These are phyloP conservation scores for Sminthurides aquaticus DNA, from an alignment of 2,888 invertebrate genomes.

Conservation along the genomic window DNA sequence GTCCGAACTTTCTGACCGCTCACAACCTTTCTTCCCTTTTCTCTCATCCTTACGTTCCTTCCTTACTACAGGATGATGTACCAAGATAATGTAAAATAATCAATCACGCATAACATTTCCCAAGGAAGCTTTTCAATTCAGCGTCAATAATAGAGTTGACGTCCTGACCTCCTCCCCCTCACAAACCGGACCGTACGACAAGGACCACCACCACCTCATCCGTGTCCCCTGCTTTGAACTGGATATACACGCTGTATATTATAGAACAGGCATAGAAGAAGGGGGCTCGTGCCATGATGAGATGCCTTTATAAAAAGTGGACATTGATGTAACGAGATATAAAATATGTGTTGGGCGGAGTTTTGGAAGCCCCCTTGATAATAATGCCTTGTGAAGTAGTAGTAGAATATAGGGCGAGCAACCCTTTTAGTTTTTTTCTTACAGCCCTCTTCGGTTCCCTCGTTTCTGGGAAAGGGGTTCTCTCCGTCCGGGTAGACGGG, in stretches of 20 bases:
- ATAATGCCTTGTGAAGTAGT: conserved; percentile 27
- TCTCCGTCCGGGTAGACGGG: not conserved
- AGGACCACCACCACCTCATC: too few relatives aligned
- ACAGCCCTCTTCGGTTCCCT: too few relatives aligned
- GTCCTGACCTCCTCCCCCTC: conserved; percentile 27
- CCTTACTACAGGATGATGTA: not conserved
- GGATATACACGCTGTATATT: too few relatives aligned
- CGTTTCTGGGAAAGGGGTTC: too few relatives aligned
- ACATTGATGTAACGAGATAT: conserved; percentile 30
- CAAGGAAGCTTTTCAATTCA: not conserved
- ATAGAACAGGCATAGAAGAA: conserved; percentile 7
- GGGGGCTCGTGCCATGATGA: not conserved
- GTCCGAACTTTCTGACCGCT: too few relatives aligned
- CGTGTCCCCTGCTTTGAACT: too few relatives aligned
- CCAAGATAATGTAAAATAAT: not conserved
- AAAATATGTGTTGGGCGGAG: conserved; percentile 35
- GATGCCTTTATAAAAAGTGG: conserved; percentile 17
- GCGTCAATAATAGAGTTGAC: conserved; percentile 27
- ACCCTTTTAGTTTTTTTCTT: not conserved
- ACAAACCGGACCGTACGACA: too few relatives aligned
- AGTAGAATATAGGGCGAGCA: not conserved
- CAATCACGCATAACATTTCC: conserved; percentile 3
- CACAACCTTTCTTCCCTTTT: too few relatives aligned
- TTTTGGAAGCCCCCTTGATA: conserved; percentile 13
- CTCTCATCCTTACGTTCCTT: too few relatives aligned